Percentiles rank a stretch among this genome's conserved stretches.
These are phyloP conservation scores for Trachemys scripta DNA, from an alignment of 2,113 vertebrate species.

Conservation along the genomic window DNA sequence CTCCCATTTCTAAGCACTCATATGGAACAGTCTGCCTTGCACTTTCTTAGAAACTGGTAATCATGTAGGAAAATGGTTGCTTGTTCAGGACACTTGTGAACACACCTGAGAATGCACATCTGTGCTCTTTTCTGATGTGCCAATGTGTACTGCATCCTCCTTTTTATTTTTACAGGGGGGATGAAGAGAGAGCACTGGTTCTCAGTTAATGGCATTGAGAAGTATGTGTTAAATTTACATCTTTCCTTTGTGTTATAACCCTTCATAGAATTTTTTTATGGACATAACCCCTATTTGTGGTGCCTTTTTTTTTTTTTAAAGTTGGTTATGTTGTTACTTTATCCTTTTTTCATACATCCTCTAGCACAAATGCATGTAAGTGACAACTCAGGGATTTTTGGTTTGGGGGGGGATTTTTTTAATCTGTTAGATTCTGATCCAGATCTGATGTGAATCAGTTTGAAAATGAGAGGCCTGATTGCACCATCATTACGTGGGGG, in stretches of 20 bases:
- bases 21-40: neutral
- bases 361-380: too few relatives aligned
- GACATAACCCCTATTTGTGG: too few relatives aligned
- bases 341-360: too few relatives aligned
- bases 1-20: neutral
- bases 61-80: neutral
- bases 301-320: neutral
- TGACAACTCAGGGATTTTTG: too few relatives aligned
- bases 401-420: too few relatives aligned
- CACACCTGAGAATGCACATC: neutral
- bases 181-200: neutral
- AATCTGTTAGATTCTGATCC: neutral
- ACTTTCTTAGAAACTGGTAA: neutral
- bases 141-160: neutral
- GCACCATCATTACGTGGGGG: neutral
- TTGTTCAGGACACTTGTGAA: neutral
- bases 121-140: neutral
- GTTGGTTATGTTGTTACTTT: too few relatives aligned
- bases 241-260: neutral
- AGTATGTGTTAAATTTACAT: fast-evolving
- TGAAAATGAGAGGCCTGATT: neutral
- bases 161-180: neutral
- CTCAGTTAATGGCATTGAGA: neutral
- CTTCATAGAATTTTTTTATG: neutral
- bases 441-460: neutral